Conservation (phyloP, 2,888 invertebrate species). For the Trypoxylon attenuatum region DNA sequence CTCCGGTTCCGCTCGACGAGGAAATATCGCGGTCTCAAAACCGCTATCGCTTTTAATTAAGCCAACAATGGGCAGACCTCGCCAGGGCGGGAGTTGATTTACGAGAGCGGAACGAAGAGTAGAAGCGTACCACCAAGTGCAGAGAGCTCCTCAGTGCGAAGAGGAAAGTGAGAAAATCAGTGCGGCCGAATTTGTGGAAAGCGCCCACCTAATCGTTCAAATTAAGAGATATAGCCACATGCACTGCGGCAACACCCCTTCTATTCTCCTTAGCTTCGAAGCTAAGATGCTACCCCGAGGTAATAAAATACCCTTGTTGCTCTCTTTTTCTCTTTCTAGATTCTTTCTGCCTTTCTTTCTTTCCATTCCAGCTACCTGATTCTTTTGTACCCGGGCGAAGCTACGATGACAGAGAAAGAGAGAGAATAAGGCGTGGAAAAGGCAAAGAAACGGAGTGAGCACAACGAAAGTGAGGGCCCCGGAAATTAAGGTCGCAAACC, state of each 20-base stretch:
- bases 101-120: conserved; percentile 24
- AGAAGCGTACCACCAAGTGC: neutral
- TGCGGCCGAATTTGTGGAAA: conserved; percentile 23
- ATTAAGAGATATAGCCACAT: conserved; percentile 56
- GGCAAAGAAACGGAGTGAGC: conserved; percentile 12
- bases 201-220: conserved; percentile 47
- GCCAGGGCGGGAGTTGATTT: conserved; percentile 20
- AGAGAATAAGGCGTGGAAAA: conserved; percentile 2
- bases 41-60: conserved; percentile 2
- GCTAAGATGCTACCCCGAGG: conserved; percentile 26
- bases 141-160: neutral
- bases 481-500: conserved; percentile 50
- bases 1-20: too few species aligned
- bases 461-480: conserved; percentile 36
- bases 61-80: conserved; percentile 1
- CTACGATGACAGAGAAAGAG: conserved; percentile 22
- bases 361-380: too few species aligned
- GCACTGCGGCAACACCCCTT: conserved; percentile 40
- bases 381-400: too few species aligned
- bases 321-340: conserved; percentile 13
- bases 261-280: conserved; percentile 42
- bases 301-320: conserved; percentile 47
- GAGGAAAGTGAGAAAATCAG: conserved; percentile 17
- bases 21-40: neutral
- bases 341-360: too few species aligned